phyloP scores from a whole-genome alignment of 2,113 vertebrate genomes.

The Chroicocephalus ridibundus region DNA sequence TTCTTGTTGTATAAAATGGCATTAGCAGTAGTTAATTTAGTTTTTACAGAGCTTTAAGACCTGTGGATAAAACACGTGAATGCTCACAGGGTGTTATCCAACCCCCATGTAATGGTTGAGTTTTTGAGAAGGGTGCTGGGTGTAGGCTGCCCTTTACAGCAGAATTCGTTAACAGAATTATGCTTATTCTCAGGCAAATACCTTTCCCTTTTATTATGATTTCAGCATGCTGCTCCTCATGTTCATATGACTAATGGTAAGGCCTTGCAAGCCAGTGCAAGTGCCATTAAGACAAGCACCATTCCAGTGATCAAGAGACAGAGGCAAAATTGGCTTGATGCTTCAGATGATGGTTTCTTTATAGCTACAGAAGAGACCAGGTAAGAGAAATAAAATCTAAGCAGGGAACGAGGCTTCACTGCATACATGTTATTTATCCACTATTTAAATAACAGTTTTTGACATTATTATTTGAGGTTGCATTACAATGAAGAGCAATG shows the following conservation, averaged over 20 bases:
- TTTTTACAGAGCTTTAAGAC: neutral
- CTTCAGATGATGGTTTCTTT: constrained; percentile 90
- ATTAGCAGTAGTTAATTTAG: neutral
- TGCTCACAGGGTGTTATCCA: neutral
- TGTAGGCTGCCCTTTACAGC: neutral
- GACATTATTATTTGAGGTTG: neutral
- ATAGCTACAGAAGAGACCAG: constrained; percentile 91
- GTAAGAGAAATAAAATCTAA: constrained; percentile 66
- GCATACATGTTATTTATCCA: neutral
- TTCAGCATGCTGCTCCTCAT: constrained; percentile 62
- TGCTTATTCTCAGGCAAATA: neutral
- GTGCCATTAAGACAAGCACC: constrained; percentile 71
- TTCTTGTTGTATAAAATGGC: neutral
- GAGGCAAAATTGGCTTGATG: constrained; percentile 89
- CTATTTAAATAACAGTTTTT: neutral
- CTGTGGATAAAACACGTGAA: neutral
- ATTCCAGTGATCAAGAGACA: constrained; percentile 86
- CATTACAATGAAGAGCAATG: neutral
- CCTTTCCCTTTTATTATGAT: constrained; percentile 27
- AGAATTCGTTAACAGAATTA: neutral
- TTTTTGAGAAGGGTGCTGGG: neutral
- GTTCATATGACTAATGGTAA: constrained; percentile 83
- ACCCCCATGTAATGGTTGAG: neutral
- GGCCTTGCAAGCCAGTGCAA: constrained; percentile 64
- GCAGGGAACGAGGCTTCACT: constrained; percentile 31